A percentile compares a stretch with the other conserved stretches of the same genome.
Conservation (phyloP, 1,140 invertebrate genomes). For the Zaprionus camerounensis region DNA sequence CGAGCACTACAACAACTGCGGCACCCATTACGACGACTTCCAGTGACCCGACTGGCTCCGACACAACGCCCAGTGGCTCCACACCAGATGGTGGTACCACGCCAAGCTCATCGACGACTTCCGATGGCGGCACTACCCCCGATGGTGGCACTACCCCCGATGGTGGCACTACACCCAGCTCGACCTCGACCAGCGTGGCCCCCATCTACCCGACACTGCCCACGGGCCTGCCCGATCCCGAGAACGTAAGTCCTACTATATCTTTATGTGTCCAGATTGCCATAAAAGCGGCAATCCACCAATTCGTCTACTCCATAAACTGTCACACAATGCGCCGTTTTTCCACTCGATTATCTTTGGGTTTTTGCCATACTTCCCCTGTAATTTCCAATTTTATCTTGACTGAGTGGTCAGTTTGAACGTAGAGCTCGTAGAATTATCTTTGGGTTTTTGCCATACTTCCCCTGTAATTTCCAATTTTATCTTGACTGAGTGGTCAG, state of each 20-base stretch:
- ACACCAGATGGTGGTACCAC: conserved; percentile 17
- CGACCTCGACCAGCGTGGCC: conserved; percentile 13
- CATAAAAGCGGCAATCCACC: conserved; percentile 66
- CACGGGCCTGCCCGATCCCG: conserved; percentile 69
- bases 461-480: conserved; percentile 30
- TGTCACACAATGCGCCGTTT: conserved; percentile 26
- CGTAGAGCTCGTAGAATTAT: conserved; percentile 20
- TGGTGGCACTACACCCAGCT: conserved; percentile 2
- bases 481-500: conserved; percentile 52
- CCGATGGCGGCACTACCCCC: conserved; percentile 24
- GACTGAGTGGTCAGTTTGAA: conserved; percentile 51
- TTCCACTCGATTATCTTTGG: conserved; percentile 5
- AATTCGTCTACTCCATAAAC: conserved; percentile 44
- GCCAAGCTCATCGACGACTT: not conserved
- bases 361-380: conserved; percentile 15
- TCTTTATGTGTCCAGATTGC: conserved; percentile 16
- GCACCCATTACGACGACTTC: conserved; percentile 22
- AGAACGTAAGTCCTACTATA: conserved; percentile 58
- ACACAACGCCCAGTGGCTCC: no score
- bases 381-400: conserved; percentile 50
- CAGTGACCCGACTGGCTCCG: not conserved
- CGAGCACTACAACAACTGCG: conserved; percentile 47
- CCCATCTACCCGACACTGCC: conserved; percentile 76
- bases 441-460: conserved; percentile 15
- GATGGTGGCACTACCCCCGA: conserved; percentile 7